Percentiles rank a stretch among this genome's conserved stretches.
phyloP scores from a whole-genome alignment of 2,888 invertebrate species.

The Cinara cedri region DNA sequence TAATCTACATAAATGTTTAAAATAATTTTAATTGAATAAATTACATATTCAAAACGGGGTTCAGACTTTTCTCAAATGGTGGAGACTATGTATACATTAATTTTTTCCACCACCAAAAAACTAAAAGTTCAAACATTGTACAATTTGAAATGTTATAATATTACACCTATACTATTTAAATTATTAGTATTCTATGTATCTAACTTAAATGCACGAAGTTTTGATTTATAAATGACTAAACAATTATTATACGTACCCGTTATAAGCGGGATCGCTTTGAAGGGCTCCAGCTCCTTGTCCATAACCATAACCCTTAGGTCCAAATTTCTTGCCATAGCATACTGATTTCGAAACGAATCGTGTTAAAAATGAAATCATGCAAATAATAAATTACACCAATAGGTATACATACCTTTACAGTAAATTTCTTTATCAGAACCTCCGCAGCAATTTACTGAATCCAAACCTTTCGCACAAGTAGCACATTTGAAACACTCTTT shows the following conservation, averaged over 20 bases:
- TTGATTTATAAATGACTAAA: background rate
- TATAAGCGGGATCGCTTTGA: constrained; percentile 84
- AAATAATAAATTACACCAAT: constrained; percentile 62
- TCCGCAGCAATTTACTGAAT: constrained; percentile 90
- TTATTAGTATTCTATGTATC: too few relatives aligned
- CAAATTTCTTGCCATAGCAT: constrained; percentile 96
- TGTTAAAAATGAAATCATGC: constrained; percentile 57
- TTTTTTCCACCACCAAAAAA: constrained; percentile 1
- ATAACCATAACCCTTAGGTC: constrained; percentile 96
- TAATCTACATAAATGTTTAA: too few relatives aligned
- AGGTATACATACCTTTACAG: constrained; percentile 87
- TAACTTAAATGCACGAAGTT: too few relatives aligned
- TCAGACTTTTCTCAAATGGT: background rate
- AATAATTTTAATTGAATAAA: background rate
- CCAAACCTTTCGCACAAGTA: constrained; percentile 83
- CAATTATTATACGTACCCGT: constrained; percentile 72
- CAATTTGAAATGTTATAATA: too few relatives aligned
- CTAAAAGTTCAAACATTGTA: background rate
- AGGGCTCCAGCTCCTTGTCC: constrained; percentile 95
- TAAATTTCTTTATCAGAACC: constrained; percentile 95
- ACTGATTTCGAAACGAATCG: constrained; percentile 66
- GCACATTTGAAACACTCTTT: constrained; percentile 93
- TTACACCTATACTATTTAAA: too few relatives aligned
- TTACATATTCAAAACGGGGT: background rate
- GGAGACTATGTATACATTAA: background rate